Evolutionary conservation across 2,113 vertebrate genomes (phyloP), one percentile per base, ranked within the genome.

Genomic region (Carlito syrichta): DNA sequence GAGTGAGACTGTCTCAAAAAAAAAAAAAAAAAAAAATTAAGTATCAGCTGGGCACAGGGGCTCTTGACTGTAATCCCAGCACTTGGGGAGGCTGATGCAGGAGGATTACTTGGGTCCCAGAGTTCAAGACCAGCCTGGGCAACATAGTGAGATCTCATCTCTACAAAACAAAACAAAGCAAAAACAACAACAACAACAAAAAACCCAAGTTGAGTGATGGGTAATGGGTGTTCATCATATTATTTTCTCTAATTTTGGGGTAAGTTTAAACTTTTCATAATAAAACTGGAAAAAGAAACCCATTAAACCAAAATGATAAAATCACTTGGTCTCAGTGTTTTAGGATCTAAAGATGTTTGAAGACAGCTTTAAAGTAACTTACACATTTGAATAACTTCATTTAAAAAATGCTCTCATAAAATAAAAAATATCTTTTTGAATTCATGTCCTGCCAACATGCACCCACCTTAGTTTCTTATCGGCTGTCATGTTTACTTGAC

Each of bases 281-380:
- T n/a, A 89, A 96, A 76, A 40, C 56, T 48, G 5, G 19, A 8
- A 14, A 9, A 52, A 27, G 22, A 19, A 10, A 13, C 23, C 32
- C 30, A 82, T 12, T 68, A 81, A 89, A 81, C 17, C 45, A 94
- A 97, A 97, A 90, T 50, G 50, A 63, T n/a, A 90, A 88, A 96
- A 86, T 27, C 9, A 6, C n/a, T 62, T 68, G 20, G 16, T 85
- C n/a, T 84, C 48, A 56, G 17, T 74, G 76, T 87, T 94, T 96
- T 32, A 16, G 30, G 17, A 84, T 79, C 62, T 90, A 92, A 83
- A 87, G 40, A 20, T 48, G 20, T 62, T 92, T 50, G 38, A 91
- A 86, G 82, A 71, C 8, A 93, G 16, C 11, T 91, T 89, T 76
- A 96, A 32, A 89, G 30, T 71, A 89, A 86, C 0, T 2, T 52